Evolutionary conservation across 2,888 invertebrate species (phyloP).

Genomic region (Tetranychus truncatus): DNA sequence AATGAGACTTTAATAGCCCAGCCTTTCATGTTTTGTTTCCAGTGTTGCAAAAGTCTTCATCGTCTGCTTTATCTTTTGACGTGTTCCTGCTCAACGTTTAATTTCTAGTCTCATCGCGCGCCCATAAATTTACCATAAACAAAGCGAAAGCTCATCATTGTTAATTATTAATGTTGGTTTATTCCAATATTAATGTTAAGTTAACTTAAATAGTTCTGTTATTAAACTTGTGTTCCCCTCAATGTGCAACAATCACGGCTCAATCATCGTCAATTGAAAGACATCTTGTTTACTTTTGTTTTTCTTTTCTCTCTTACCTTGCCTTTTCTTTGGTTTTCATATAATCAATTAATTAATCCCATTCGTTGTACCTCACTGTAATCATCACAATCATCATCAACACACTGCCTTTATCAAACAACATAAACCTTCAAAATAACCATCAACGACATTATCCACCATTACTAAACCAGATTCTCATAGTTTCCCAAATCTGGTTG

Average conservation of each 20-base stretch:
- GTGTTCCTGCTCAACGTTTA: too few species aligned
- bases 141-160: too few species aligned
- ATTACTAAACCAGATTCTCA: neutral
- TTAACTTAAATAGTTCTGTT: neutral
- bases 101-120: too few species aligned
- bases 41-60: too few species aligned
- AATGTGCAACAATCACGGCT: neutral
- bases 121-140: too few species aligned
- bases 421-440: neutral
- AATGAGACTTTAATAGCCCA: too few species aligned
- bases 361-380: neutral
- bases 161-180: too few species aligned
- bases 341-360: neutral
- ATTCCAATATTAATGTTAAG: too few species aligned
- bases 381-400: neutral
- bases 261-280: neutral
- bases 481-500: neutral
- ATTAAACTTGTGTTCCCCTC: neutral
- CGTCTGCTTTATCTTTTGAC: too few species aligned
- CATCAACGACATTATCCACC: neutral
- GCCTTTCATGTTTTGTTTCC: too few species aligned
- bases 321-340: too few species aligned
- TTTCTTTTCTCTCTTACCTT: neutral
- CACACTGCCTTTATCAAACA: neutral
- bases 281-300: neutral